phyloP scores from a whole-genome alignment of 2,113 vertebrate genomes.

The Mirza zaza region DNA sequence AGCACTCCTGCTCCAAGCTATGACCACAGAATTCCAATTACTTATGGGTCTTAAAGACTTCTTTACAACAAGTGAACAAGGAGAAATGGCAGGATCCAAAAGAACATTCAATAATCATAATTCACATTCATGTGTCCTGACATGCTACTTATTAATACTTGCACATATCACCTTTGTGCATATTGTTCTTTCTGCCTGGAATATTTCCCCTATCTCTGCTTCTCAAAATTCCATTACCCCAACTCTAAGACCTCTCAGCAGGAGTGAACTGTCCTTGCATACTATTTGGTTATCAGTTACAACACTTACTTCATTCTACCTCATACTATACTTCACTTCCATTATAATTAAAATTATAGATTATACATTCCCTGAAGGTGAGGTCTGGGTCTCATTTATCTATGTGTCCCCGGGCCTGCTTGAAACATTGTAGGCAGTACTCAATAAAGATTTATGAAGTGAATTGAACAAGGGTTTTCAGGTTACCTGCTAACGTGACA shows the following conservation, averaged over 20 bases:
- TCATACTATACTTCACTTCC: not conserved
- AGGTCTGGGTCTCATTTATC: not conserved
- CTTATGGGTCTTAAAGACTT: not conserved
- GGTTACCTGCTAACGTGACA: conserved; percentile 91
- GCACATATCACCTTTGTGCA: not conserved
- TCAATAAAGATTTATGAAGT: not conserved
- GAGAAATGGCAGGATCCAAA: not conserved
- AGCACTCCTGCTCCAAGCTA: not conserved
- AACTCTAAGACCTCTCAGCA: not conserved
- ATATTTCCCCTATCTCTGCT: not conserved
- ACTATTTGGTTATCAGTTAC: not conserved
- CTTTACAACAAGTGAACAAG: not conserved
- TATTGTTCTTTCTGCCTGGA: not conserved
- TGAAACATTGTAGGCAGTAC: not conserved
- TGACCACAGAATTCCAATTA: not conserved
- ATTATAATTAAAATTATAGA: not conserved
- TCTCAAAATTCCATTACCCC: not conserved
- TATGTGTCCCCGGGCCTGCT: not conserved
- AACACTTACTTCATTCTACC: not conserved
- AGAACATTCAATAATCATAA: not conserved
- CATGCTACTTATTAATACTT: not conserved
- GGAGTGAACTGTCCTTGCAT: not conserved
- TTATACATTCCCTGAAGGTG: not conserved
- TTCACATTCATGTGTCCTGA: not conserved
- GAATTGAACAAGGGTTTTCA: not conserved